phyloP scores from a whole-genome alignment of 2,888 invertebrate genomes.

The Malthinus seriepunctatus region DNA sequence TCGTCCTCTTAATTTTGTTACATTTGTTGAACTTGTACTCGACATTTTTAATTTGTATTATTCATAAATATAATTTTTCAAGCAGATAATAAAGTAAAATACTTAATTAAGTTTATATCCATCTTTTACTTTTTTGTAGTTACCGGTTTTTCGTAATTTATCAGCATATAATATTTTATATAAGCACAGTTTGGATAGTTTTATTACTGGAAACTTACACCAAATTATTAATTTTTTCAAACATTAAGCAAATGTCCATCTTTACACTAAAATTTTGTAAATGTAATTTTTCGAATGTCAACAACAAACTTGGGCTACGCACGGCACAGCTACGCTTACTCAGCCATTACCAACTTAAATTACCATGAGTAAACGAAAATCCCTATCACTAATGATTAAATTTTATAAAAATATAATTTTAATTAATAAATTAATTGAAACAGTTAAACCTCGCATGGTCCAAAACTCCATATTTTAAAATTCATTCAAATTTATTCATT shows the following conservation, averaged over 20 bases:
- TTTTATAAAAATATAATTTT: too few relatives aligned
- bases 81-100: slow-evolving; percentile 1
- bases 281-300: slow-evolving; percentile 1
- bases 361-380: too few relatives aligned
- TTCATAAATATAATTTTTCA: neutral
- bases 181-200: too few relatives aligned
- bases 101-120: neutral
- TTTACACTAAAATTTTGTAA: neutral
- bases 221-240: too few relatives aligned
- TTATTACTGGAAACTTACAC: too few relatives aligned
- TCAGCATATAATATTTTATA: neutral
- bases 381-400: too few relatives aligned
- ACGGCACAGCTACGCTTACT: neutral
- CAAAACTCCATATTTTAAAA: too few relatives aligned
- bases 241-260: neutral
- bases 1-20: slow-evolving; percentile 68
- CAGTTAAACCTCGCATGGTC: too few relatives aligned
- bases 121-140: neutral
- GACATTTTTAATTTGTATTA: slow-evolving; percentile 39
- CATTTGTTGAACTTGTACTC: slow-evolving; percentile 40
- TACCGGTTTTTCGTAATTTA: slow-evolving; percentile 2
- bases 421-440: too few relatives aligned
- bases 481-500: too few relatives aligned
- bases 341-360: too few relatives aligned
- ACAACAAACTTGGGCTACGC: slow-evolving; percentile 1